phyloP scores from a whole-genome alignment of 2,797 vertebrate genomes.

The Squalus acanthias region DNA sequence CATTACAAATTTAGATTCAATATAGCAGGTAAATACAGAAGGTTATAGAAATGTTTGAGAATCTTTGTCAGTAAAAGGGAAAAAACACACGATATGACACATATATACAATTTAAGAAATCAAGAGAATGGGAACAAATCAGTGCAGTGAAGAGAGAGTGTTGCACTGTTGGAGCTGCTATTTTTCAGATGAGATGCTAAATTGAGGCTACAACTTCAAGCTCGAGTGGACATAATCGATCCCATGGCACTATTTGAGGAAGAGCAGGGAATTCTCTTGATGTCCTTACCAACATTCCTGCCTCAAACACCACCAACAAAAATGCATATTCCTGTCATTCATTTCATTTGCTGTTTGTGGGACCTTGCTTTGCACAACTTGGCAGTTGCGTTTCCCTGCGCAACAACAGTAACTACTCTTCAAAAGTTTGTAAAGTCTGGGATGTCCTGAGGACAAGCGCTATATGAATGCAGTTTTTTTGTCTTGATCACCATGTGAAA shows the following conservation, averaged over 20 bases:
- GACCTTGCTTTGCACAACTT: neutral
- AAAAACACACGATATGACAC: too few species aligned
- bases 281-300: neutral
- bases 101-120: too few species aligned
- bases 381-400: neutral
- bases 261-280: neutral
- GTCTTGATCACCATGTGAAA: neutral
- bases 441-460: neutral
- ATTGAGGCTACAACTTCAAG: neutral
- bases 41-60: neutral
- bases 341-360: neutral
- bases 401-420: neutral
- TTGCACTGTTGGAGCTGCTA: neutral
- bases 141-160: neutral
- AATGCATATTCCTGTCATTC: neutral
- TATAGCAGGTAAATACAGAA: neutral
- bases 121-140: neutral
- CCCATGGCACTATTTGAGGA: neutral
- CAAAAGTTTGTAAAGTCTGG: neutral
- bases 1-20: neutral
- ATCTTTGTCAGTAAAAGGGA: neutral
- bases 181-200: neutral
- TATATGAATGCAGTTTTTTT: neutral
- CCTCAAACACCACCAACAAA: neutral
- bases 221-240: neutral